phyloP scores from a whole-genome alignment of 2,888 invertebrate species.

The Uloborus plumipes region DNA sequence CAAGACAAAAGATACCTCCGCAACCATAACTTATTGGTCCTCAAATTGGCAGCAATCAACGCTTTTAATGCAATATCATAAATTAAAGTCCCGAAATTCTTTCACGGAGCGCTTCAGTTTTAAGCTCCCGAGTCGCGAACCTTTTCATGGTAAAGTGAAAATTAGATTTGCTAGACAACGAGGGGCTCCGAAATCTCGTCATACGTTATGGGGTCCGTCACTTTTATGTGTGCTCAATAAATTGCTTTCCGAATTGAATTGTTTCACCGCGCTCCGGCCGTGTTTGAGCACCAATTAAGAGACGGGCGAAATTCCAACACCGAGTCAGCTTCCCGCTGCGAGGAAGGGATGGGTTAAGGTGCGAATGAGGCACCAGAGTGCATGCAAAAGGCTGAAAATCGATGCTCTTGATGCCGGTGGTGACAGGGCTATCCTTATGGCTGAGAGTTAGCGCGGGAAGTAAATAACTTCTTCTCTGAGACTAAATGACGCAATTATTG shows the following conservation, averaged over 20 bases:
- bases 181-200: slow-evolving; percentile 44
- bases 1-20: too few relatives aligned
- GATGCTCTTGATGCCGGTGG: too few relatives aligned
- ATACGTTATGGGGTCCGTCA: slow-evolving; percentile 46
- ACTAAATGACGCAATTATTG: too few relatives aligned
- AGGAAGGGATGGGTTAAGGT: too few relatives aligned
- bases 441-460: too few relatives aligned
- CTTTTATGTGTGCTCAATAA: slow-evolving; percentile 56
- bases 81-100: slow-evolving; percentile 19
- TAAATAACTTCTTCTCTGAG: too few relatives aligned
- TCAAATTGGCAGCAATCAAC: slow-evolving; percentile 23
- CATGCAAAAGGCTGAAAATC: too few relatives aligned
- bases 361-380: too few relatives aligned
- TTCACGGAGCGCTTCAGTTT: background rate
- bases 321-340: too few relatives aligned
- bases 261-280: slow-evolving; percentile 28
- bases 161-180: slow-evolving; percentile 37
- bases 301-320: too few relatives aligned
- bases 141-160: slow-evolving; percentile 3
- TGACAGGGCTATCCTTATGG: too few relatives aligned
- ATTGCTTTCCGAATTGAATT: slow-evolving; percentile 51
- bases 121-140: background rate
- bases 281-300: slow-evolving; percentile 55
- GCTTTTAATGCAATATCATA: slow-evolving; percentile 39
- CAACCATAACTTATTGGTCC: too few relatives aligned